These are phyloP conservation scores for Frankliniella fusca DNA, from an alignment of 2,888 invertebrate genomes.

Conservation along the genomic window DNA sequence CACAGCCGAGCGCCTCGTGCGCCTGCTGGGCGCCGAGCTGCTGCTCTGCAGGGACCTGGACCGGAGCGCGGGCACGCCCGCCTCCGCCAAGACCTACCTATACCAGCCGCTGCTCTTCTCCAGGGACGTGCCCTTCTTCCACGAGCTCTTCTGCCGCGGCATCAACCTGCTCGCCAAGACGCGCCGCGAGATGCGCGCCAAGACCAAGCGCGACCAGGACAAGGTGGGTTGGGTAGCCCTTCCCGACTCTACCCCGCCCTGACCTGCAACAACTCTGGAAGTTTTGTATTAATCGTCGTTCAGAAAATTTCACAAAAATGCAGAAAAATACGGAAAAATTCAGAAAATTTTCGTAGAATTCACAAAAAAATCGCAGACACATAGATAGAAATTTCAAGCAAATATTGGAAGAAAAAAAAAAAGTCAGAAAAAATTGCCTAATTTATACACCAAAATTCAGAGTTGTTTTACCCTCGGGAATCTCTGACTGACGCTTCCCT, in stretches of 20 bases:
- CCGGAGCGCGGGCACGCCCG: background rate
- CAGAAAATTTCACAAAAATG: too few relatives aligned
- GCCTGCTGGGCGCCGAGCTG: slow-evolving; percentile 9
- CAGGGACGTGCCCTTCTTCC: slow-evolving; percentile 21
- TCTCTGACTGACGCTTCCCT: background rate
- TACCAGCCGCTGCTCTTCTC: slow-evolving; percentile 6
- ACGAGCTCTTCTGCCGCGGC: slow-evolving; percentile 15
- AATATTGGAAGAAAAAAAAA: too few relatives aligned
- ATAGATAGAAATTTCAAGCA: too few relatives aligned
- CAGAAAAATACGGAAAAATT: too few relatives aligned
- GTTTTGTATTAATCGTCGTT: too few relatives aligned
- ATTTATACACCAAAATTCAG: too few relatives aligned
- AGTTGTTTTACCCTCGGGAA: too few relatives aligned
- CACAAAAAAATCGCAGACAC: too few relatives aligned
- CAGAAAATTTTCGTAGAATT: too few relatives aligned
- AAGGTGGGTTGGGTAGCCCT: background rate
- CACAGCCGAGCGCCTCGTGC: slow-evolving; percentile 10
- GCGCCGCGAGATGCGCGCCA: background rate
- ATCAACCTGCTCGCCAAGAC: slow-evolving; percentile 15
- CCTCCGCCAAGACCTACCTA: background rate
- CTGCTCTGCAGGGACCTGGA: background rate
- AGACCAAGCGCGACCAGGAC: slow-evolving; percentile 12
- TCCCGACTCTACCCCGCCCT: background rate
- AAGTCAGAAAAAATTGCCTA: too few relatives aligned
- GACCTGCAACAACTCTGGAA: too few relatives aligned